Conservation (phyloP, 2,888 invertebrate species). For the Epirrhoe alternata region DNA sequence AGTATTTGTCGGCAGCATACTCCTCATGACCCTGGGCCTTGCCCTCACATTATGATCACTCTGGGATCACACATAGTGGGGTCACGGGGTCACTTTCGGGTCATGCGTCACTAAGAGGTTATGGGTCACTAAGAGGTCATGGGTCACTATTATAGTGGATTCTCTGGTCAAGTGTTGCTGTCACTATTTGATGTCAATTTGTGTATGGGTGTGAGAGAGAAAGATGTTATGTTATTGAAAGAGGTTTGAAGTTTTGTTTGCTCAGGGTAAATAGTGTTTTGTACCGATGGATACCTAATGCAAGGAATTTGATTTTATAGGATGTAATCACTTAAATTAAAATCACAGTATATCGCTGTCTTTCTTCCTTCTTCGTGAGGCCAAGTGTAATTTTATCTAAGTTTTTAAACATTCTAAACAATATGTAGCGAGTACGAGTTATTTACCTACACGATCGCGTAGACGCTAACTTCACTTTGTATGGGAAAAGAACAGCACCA, state of each 20-base stretch:
- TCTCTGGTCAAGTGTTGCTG: constrained; percentile 29
- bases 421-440: too few relatives aligned
- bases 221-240: constrained; percentile 22
- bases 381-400: not conserved
- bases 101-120: not conserved
- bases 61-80: constrained; percentile 18
- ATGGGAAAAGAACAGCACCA: too few relatives aligned
- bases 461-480: too few relatives aligned
- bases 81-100: not conserved
- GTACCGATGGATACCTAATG: constrained; percentile 10
- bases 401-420: too few relatives aligned
- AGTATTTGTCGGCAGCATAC: constrained; percentile 38
- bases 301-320: not conserved
- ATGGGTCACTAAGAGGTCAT: constrained; percentile 36
- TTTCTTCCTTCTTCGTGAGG: not conserved
- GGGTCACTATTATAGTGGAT: constrained; percentile 20
- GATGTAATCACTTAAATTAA: not conserved
- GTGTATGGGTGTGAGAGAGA: constrained; percentile 33
- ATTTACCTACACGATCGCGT: too few relatives aligned
- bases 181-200: constrained; percentile 44
- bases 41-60: constrained; percentile 56
- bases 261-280: constrained; percentile 26
- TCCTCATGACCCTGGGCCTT: constrained; percentile 48
- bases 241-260: constrained; percentile 30
- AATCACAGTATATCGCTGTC: constrained; percentile 1